Conservation (phyloP, 2,888 invertebrate species). For the Polydrusus cervinus region DNA sequence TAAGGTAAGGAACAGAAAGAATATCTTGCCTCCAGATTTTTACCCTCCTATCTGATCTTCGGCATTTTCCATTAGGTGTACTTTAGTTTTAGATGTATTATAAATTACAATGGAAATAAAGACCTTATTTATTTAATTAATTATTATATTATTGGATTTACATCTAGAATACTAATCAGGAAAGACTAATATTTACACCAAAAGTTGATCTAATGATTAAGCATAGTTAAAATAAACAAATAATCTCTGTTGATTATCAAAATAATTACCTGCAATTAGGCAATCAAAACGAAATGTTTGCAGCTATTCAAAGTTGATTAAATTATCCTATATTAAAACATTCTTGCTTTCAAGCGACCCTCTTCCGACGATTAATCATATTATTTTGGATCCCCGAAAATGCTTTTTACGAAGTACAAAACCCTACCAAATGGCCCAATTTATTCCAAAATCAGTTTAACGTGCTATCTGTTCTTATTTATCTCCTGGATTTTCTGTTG, state of each 20-base stretch:
- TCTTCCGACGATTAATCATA: conserved; percentile 55
- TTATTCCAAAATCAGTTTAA: conserved; percentile 57
- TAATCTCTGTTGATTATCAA: neutral
- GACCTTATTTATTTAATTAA: too few relatives aligned
- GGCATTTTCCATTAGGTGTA: too few relatives aligned
- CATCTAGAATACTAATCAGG: too few relatives aligned
- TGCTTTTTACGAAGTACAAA: conserved; percentile 44
- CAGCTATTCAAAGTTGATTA: conserved; percentile 3
- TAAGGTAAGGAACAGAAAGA: too few relatives aligned
- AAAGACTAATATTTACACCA: too few relatives aligned
- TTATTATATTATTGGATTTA: too few relatives aligned
- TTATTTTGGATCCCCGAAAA: conserved; percentile 47
- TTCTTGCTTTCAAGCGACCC: conserved; percentile 45
- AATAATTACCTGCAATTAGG: neutral
- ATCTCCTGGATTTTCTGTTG: conserved; percentile 43
- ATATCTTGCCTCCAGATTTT: too few relatives aligned
- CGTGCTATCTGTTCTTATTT: conserved; percentile 53
- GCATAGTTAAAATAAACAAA: neutral
- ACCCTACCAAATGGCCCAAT: conserved; percentile 50
- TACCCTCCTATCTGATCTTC: too few relatives aligned
- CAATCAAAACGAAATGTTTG: neutral
- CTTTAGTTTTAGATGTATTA: too few relatives aligned
- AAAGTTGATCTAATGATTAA: too few relatives aligned
- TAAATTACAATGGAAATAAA: too few relatives aligned
- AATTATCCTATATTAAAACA: conserved; percentile 39